These are phyloP conservation scores for Naja naja DNA, from an alignment of 2,113 vertebrate species.

Conservation along the genomic window DNA sequence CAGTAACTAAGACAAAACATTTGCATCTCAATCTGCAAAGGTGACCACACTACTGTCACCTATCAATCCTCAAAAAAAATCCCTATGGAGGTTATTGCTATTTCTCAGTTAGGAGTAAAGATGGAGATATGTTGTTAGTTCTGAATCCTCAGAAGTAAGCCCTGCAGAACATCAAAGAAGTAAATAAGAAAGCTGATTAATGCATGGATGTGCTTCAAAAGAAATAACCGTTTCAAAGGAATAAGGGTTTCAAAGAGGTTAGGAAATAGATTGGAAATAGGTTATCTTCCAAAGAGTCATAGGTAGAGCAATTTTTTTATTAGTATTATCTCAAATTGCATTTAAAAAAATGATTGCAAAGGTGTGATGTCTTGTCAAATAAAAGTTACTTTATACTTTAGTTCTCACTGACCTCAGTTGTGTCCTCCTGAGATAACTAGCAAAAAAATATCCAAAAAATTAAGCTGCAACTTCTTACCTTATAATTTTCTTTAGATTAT, in stretches of 20 bases:
- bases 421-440: not conserved
- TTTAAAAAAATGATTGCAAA: not conserved
- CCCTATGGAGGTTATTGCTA: not conserved
- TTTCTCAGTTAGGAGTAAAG: not conserved
- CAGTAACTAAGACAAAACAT: not conserved
- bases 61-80: not conserved
- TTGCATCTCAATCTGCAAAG: not conserved
- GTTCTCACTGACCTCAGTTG: constrained; percentile 1
- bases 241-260: not conserved
- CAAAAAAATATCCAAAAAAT: constrained; percentile 19
- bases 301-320: not conserved
- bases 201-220: not conserved
- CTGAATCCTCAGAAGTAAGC: not conserved
- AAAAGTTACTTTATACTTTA: constrained; percentile 15
- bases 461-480: not conserved
- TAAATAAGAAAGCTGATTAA: not conserved
- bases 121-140: not conserved
- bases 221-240: not conserved
- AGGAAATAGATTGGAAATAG: not conserved
- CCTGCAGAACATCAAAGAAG: not conserved
- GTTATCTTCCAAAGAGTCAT: not conserved
- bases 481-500: constrained; percentile 31
- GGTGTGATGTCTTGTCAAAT: not conserved
- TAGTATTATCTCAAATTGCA: not conserved
- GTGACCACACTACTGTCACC: not conserved